Base-by-base conservation (phyloP, 2,113 vertebrate species). In the Romanogobio albipinnatus region DNA sequence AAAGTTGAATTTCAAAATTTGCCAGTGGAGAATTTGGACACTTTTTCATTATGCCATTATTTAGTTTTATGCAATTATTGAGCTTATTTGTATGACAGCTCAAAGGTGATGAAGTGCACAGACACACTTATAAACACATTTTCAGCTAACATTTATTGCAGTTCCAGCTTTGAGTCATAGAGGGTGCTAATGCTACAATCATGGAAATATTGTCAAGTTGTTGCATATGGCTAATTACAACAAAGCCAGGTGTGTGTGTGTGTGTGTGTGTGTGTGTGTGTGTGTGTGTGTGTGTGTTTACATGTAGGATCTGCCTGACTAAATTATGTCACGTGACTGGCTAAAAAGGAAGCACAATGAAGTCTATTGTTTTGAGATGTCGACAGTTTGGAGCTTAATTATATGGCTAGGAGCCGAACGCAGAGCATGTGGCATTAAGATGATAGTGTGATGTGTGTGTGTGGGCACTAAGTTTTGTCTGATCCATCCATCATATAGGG, bases 311-410 rank as follows among this genome's bases (percentile, higher is more conserved):
- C 45, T 81, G 39, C 45, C 36, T 81, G 61, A 81, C 8, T 66
- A 66, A 56, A 15, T 70, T 76, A 15, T 68, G 19, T 26, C 39
- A 64, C 76, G 29, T 58, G 81, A 82, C 74, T 73, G 11, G 36
- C 59, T 75, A 19, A 71, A 76, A 82, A 82, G 61, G 15, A 24
- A n/a, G n/a, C 47, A 75, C 70, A 76, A 64, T 74, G 70, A 22
- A 75, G 24, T 66, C 62, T 61, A 66, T 81, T 66, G 84, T 75
- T 66, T 53, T 29, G 56, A 43, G 73, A 75, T 66, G 64, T 68
- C 39, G 71, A 68, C 71, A 86, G 39, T 77, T 68, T 66, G 53
- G 61, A 82, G 62, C 45, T 59, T 86, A 86, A 82, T 82, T 76
- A 82, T 56, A 82, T 59, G 33, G 59, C 61, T 68, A 15, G 29